A percentile compares a stretch with the other conserved stretches of the same genome.
Conservation (phyloP, 2,888 invertebrate species). For the Leptinotarsa haldemani region DNA sequence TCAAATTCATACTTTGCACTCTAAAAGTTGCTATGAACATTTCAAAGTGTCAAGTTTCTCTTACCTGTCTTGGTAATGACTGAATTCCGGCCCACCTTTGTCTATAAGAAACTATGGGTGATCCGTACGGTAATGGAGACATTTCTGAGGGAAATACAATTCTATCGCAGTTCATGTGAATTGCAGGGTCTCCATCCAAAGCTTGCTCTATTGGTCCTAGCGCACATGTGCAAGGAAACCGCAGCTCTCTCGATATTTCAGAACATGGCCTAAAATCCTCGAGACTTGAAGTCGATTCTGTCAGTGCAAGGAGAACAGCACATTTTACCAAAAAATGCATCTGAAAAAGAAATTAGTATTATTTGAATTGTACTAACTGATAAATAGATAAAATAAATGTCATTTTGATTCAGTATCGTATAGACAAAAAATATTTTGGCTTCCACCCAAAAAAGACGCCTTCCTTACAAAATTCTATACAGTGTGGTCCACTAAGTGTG, state of each 20-base stretch:
- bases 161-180: slow-evolving; percentile 85
- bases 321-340: slow-evolving; percentile 43
- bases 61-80: slow-evolving; percentile 80
- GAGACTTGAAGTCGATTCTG: neutral
- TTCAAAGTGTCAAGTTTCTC: neutral
- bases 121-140: slow-evolving; percentile 80
- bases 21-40: no score
- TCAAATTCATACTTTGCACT: no score
- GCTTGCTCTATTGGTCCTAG: slow-evolving; percentile 68
- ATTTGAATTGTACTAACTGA: no score
- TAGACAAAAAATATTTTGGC: no score
- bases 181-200: slow-evolving; percentile 66
- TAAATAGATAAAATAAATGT: no score
- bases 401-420: no score
- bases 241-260: slow-evolving; percentile 80
- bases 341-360: slow-evolving; percentile 43
- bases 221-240: slow-evolving; percentile 78
- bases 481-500: no score
- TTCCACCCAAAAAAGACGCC: no score
- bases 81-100: slow-evolving; percentile 86
- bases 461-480: no score
- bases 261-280: slow-evolving; percentile 72
- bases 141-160: slow-evolving; percentile 85
- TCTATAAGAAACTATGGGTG: slow-evolving; percentile 82
- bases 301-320: slow-evolving; percentile 30